Evolutionary conservation across 2,888 invertebrate species (phyloP).

Genomic region (Drosophila leonis): DNA sequence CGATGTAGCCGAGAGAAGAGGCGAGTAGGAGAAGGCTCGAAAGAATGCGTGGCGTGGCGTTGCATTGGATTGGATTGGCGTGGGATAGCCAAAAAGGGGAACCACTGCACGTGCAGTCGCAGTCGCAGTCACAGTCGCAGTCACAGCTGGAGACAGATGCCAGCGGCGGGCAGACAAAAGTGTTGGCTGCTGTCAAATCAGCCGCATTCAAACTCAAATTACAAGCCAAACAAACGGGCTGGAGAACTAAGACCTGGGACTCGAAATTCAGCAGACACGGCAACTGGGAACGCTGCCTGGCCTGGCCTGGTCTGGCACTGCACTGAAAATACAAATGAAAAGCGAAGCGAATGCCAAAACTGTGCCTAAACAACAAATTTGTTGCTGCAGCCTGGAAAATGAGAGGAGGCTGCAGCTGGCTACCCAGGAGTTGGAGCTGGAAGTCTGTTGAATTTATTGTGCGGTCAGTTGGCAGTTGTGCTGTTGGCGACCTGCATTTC

Average conservation of each 20-base stretch:
- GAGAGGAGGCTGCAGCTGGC: constrained; percentile 31
- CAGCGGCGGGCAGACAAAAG: constrained; percentile 54
- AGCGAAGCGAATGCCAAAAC: constrained; percentile 60
- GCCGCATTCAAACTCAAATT: constrained; percentile 78
- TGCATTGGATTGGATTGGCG: constrained; percentile 34
- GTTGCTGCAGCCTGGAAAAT: constrained; percentile 50
- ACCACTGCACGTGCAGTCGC: constrained; percentile 64
- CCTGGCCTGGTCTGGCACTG: constrained; percentile 7
- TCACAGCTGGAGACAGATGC: constrained; percentile 70
- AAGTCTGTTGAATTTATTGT: constrained; percentile 72
- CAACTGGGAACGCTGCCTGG: background rate
- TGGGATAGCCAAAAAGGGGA: constrained; percentile 35
- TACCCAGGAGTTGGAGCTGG: constrained; percentile 23
- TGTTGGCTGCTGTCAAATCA: constrained; percentile 80
- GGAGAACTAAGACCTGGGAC: constrained; percentile 20
- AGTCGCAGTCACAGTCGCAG: constrained; percentile 10
- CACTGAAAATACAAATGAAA: constrained; percentile 50
- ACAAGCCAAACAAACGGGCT: constrained; percentile 68
- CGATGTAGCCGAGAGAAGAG: constrained; percentile 1
- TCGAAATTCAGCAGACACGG: constrained; percentile 4
- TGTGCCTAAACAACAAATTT: constrained; percentile 67
- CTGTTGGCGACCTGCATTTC: constrained; percentile 73
- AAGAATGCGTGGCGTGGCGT: constrained; percentile 47
- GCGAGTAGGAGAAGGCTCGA: background rate
- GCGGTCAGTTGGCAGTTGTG: constrained; percentile 37